Evolutionary conservation across 2,797 vertebrate genomes (phyloP).

Genomic region (Bothrops alternatus): DNA sequence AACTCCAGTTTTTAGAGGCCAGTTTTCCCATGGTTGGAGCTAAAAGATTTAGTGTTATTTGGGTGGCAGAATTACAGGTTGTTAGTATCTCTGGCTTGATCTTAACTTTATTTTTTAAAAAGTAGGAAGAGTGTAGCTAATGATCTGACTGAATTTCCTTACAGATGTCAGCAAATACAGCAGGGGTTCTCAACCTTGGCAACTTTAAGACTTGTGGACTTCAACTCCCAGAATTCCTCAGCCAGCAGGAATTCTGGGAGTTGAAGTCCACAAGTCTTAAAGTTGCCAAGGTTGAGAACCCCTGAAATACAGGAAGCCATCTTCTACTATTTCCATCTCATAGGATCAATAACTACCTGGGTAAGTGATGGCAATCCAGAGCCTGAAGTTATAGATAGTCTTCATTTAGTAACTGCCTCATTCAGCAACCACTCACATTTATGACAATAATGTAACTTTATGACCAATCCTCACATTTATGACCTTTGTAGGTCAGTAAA

Average conservation of each 20-base stretch:
- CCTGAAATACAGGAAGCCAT: neutral
- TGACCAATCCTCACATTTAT: neutral
- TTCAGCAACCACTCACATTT: neutral
- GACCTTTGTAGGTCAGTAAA: neutral
- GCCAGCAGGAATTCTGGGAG: too few species aligned
- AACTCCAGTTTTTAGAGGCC: neutral
- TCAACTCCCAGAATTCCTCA: too few species aligned
- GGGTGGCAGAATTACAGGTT: neutral
- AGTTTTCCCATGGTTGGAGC: neutral
- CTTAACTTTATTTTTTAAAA: neutral
- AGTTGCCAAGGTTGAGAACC: too few species aligned
- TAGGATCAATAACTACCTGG: neutral
- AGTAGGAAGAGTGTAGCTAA: neutral
- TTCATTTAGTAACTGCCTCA: neutral
- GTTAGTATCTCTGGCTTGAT: neutral
- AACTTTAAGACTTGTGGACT: too few species aligned
- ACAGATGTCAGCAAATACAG: neutral
- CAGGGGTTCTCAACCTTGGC: too few species aligned
- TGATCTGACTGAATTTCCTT: neutral
- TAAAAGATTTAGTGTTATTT: neutral
- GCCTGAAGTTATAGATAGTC: neutral
- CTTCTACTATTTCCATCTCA: neutral
- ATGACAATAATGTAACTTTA: neutral
- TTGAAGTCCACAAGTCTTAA: too few species aligned
- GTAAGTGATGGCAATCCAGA: neutral